Conservation (phyloP, 2,797 vertebrate species). For the Eulemur coronatus region DNA sequence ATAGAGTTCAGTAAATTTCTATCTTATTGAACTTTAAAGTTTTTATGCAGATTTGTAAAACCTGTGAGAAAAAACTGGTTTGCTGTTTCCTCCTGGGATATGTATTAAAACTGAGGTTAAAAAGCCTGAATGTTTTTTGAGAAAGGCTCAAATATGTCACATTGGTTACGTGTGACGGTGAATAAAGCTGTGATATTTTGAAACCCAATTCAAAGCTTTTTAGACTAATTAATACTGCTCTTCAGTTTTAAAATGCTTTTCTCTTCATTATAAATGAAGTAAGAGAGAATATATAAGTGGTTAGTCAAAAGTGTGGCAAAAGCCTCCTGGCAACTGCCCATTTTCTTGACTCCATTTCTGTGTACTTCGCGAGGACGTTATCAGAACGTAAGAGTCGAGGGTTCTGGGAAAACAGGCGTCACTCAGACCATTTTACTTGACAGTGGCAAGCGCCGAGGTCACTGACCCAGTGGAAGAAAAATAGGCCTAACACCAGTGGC, state of each 20-base stretch:
- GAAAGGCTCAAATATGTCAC: constrained; percentile 11
- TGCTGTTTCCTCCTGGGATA: not conserved
- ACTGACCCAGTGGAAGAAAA: constrained; percentile 16
- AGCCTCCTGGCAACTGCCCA: not conserved
- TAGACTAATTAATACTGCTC: not conserved
- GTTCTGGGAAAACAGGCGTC: constrained; percentile 46
- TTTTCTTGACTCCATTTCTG: constrained; percentile 30
- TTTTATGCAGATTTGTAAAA: constrained; percentile 47
- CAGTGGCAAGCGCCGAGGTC: constrained; percentile 4
- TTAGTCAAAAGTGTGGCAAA: not conserved
- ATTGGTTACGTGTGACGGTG: not conserved
- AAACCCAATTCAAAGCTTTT: constrained; percentile 37
- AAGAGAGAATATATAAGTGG: constrained; percentile 1
- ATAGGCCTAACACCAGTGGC: constrained; percentile 3
- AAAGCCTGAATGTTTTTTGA: constrained; percentile 5
- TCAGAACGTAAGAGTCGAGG: not conserved
- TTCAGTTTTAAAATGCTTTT: constrained; percentile 38
- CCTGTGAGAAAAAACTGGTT: not conserved
- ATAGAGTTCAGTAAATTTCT: not conserved
- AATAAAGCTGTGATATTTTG: constrained; percentile 22
- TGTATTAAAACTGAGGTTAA: not conserved
- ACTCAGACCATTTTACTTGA: constrained; percentile 38
- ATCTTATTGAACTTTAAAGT: constrained; percentile 16
- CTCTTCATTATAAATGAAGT: constrained; percentile 28
- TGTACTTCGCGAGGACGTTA: not conserved